These are phyloP conservation scores for Morone saxatilis DNA, from an alignment of 2,113 vertebrate genomes.

Conservation along the genomic window DNA sequence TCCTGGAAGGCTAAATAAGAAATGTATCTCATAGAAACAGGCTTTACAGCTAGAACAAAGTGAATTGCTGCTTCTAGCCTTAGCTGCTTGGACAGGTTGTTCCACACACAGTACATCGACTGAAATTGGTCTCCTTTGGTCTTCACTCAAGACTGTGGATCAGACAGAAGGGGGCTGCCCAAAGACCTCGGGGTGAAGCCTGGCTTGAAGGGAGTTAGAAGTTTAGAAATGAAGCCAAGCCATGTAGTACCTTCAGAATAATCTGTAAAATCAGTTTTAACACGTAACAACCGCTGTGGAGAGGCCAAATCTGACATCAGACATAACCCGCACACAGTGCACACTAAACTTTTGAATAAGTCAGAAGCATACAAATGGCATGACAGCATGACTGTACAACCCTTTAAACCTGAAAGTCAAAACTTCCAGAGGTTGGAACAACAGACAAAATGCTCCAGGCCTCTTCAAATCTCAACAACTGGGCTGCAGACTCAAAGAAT, in stretches of 20 bases:
- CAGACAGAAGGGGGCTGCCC: conserved; percentile 6
- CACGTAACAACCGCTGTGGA: neutral
- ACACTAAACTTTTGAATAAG: neutral
- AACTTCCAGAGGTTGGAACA: neutral
- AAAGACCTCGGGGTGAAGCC: conserved; percentile 9
- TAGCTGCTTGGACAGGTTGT: conserved; percentile 1
- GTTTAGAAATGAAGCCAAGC: conserved; percentile 23
- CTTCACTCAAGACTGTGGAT: conserved; percentile 15
- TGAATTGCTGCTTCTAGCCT: neutral
- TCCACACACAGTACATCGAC: neutral
- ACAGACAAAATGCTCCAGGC: neutral
- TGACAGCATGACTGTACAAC: neutral
- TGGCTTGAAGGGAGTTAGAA: neutral
- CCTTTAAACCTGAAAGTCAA: neutral
- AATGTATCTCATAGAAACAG: neutral
- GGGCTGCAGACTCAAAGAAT: neutral
- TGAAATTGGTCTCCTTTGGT: conserved; percentile 2
- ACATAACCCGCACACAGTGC: neutral
- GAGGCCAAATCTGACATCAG: neutral
- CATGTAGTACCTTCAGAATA: conserved; percentile 2
- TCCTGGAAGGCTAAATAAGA: neutral
- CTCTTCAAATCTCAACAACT: neutral
- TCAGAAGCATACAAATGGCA: neutral
- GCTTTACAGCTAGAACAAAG: neutral
- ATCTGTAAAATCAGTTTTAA: neutral